Evolutionary conservation across 1,140 invertebrate species (phyloP).

Genomic region (Cotesia vestalis): DNA sequence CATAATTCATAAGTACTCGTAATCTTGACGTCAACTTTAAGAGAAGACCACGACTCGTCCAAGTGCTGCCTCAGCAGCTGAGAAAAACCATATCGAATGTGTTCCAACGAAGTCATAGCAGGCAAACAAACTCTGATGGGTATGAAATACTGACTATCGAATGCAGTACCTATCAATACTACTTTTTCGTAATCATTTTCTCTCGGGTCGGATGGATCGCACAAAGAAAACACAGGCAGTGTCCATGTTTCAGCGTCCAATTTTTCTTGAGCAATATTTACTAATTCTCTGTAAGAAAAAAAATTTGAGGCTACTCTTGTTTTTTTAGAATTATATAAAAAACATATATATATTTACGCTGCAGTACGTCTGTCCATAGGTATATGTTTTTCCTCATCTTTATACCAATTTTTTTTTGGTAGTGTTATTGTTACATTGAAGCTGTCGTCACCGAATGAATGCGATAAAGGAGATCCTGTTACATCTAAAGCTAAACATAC

Average conservation of each 20-base stretch:
- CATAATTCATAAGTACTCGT: constrained; percentile 50
- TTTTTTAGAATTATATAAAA: constrained; percentile 16
- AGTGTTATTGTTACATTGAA: constrained; percentile 45
- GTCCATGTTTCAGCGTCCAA: constrained; percentile 30
- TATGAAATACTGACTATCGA: constrained; percentile 24
- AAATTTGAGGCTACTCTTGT: constrained; percentile 11
- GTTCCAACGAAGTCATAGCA: background rate
- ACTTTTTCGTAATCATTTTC: constrained; percentile 39
- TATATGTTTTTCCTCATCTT: constrained; percentile 48
- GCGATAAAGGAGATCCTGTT: constrained; percentile 50
- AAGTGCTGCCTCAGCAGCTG: background rate
- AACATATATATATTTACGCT: constrained; percentile 37
- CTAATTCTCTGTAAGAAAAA: constrained; percentile 35
- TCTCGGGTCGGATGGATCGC: constrained; percentile 48
- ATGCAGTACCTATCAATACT: constrained; percentile 46
- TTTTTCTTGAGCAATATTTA: constrained; percentile 40
- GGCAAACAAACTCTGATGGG: background rate
- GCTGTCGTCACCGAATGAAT: constrained; percentile 45
- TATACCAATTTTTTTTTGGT: constrained; percentile 46
- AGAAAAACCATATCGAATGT: background rate
- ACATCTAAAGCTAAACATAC: constrained; percentile 44
- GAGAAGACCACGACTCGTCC: background rate
- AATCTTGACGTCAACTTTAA: constrained; percentile 42
- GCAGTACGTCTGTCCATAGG: constrained; percentile 45
- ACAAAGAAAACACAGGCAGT: constrained; percentile 51